Evolutionary conservation across 2,113 vertebrate genomes (phyloP), one percentile per base, ranked within the genome.

Genomic region (Telmatochromis sp.): DNA sequence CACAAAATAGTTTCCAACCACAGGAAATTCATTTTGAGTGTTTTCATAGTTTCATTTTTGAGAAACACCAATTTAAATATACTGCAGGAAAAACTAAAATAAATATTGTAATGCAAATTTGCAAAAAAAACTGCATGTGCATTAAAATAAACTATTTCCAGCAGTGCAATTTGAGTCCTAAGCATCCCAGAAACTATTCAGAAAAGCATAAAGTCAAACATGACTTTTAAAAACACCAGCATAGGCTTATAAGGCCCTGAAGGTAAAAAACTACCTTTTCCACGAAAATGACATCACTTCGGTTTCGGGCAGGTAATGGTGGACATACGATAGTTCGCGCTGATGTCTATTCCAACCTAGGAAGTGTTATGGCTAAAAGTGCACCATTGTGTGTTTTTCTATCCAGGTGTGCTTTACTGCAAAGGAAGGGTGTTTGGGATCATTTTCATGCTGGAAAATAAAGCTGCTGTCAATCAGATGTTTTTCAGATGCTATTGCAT

Each of bases 291-390:
- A 54, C 1, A 1, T 54, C 53, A 54, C 53, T 54, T 54, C n/a
- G n/a, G n/a, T 54, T 23, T 54, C 3, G 1, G 53, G 10, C n/a
- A 54, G 1, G n/a, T 54, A 12, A 54, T 54, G n/a, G n/a, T 3
- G 10, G 53, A 12, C 53, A 23, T 7, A 2, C 2, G 2, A 23
- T 54, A 12, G 53, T 54, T 54, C 0, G 10, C 0, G 6, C 53
- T 54, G 10, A 4, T 0, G n/a, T 54, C n/a, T 55, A 23, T 55
- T 55, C 11, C 4, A 23, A 55, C 4, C 1, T 55, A 55, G 53
- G 21, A 55, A 55, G 11, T 55, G 53, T 55, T 54, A 51, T 21
- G 35, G 63, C 12, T 71, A 13, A 71, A 21, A 40, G 19, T 71
- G 63, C 35, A 40, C 35, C 35, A 14, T 21, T 71, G n/a, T 68